These are phyloP conservation scores for Paedocypris sp. DNA, from an alignment of 2,113 vertebrate genomes.

Conservation along the genomic window DNA sequence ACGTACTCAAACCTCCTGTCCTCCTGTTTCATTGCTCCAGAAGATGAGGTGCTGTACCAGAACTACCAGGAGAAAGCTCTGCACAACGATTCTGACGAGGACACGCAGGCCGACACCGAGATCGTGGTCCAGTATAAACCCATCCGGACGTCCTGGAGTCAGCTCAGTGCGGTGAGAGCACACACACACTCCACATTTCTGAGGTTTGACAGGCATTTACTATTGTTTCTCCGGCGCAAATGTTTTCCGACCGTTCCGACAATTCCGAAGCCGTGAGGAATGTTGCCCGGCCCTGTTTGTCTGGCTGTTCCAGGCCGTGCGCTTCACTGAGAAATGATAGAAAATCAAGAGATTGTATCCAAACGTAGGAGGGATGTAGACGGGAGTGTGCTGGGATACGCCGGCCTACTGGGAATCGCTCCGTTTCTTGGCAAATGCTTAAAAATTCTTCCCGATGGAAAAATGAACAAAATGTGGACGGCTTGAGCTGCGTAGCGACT, in stretches of 20 bases:
- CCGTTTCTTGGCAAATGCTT: slow-evolving; percentile 35
- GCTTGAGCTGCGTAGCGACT: slow-evolving; percentile 25
- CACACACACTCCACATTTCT: neutral
- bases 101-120: slow-evolving; percentile 65
- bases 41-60: slow-evolving; percentile 87
- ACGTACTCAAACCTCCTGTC: neutral
- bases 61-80: slow-evolving; percentile 95
- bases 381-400: slow-evolving; percentile 36
- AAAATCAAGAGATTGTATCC: neutral
- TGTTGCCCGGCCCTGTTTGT: slow-evolving; percentile 48
- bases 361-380: slow-evolving; percentile 5
- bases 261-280: slow-evolving; percentile 49
- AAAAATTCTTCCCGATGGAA: slow-evolving; percentile 39
- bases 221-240: neutral
- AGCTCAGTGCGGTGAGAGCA: slow-evolving; percentile 77
- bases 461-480: slow-evolving; percentile 45
- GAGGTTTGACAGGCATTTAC: neutral
- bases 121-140: slow-evolving; percentile 76
- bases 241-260: slow-evolving; percentile 19
- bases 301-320: slow-evolving; percentile 27
- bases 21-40: slow-evolving; percentile 48
- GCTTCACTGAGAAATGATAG: neutral
- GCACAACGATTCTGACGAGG: slow-evolving; percentile 89
- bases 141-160: slow-evolving; percentile 82
- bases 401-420: slow-evolving; percentile 38